phyloP scores from a whole-genome alignment of 2,113 vertebrate genomes.

The Pithys albifrons region DNA sequence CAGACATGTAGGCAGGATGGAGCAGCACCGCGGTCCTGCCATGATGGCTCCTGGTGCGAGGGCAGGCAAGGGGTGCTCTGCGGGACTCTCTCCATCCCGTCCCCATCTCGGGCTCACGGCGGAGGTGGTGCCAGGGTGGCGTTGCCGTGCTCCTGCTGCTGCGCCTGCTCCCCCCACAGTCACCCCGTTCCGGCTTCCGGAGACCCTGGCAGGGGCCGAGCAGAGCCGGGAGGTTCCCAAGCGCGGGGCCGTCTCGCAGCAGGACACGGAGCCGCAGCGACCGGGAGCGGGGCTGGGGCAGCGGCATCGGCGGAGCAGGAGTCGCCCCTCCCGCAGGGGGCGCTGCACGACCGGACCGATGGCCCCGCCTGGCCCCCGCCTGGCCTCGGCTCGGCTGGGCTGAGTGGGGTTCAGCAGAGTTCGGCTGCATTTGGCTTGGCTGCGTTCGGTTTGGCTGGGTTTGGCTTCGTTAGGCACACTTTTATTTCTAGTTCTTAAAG shows the following conservation, averaged over 20 bases:
- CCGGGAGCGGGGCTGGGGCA: too few species aligned
- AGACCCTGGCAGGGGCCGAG: background rate
- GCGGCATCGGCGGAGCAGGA: background rate
- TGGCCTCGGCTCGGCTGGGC: background rate
- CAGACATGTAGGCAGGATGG: background rate
- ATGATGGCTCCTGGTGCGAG: rapidly evolving
- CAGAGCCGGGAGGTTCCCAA: too few species aligned
- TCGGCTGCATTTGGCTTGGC: background rate
- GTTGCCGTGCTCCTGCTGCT: background rate
- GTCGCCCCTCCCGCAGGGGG: rapidly evolving
- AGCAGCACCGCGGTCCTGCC: background rate
- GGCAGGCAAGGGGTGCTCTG: background rate
- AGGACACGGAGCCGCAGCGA: background rate
- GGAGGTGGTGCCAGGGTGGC: rapidly evolving
- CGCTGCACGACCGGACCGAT: background rate
- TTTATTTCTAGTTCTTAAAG: background rate
- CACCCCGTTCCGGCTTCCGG: rapidly evolving
- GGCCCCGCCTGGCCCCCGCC: background rate
- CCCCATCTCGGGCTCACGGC: background rate
- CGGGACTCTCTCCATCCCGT: rapidly evolving
- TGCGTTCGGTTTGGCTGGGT: background rate
- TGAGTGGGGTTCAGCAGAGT: background rate
- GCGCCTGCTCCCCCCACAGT: background rate
- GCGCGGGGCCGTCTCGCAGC: rapidly evolving
- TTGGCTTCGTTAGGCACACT: background rate